phyloP scores from a whole-genome alignment of 2,888 invertebrate species.

The Dolichopus griseipennis region DNA sequence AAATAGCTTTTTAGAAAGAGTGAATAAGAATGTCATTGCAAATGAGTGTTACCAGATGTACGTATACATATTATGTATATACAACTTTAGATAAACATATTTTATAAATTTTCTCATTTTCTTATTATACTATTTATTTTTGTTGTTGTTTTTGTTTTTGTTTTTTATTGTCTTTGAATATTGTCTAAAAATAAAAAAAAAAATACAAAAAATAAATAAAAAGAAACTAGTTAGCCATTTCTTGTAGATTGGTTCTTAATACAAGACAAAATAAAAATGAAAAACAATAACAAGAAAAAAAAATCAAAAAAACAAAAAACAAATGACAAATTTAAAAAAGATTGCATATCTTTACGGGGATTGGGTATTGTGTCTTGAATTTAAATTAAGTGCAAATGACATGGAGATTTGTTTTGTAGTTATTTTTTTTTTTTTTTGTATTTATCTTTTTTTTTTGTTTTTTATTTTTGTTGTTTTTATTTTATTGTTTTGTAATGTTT shows the following conservation, averaged over 20 bases:
- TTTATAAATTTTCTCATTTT: background rate
- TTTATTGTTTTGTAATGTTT: background rate
- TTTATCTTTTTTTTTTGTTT: background rate
- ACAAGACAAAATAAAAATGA: too few relatives aligned
- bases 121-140: background rate
- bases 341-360: background rate
- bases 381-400: constrained; percentile 44
- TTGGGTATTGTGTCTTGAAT: constrained; percentile 39
- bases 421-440: background rate
- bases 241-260: background rate
- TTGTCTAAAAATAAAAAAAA: background rate
- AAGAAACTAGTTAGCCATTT: background rate
- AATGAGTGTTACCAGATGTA: background rate
- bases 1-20: too few relatives aligned
- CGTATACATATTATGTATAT: too few relatives aligned
- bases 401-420: constrained; percentile 31
- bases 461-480: background rate
- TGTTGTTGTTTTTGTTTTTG: background rate
- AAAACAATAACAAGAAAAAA: background rate
- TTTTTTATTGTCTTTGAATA: background rate
- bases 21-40: background rate
- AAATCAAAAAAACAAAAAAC: background rate
- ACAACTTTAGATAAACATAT: background rate
- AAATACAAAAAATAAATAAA: background rate
- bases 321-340: background rate